Percentiles rank a stretch among this genome's conserved stretches.
Conservation (phyloP, 2,113 vertebrate genomes). For the Etheostoma cragini region DNA sequence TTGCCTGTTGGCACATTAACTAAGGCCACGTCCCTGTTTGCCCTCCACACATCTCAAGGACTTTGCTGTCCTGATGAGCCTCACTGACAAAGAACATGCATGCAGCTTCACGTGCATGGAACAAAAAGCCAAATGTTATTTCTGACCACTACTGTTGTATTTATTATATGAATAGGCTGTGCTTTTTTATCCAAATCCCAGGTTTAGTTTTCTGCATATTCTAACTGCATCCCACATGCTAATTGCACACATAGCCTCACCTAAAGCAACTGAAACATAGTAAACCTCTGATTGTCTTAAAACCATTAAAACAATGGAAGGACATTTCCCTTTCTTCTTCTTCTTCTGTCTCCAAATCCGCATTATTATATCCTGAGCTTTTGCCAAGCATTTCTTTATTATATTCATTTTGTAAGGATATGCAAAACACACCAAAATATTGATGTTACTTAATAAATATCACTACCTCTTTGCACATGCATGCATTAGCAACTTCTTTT, state of each 20-base stretch:
- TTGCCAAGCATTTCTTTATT: slow-evolving; percentile 38
- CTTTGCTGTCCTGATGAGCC: slow-evolving; percentile 48
- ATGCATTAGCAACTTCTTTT: slow-evolving; percentile 19
- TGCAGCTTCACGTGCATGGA: slow-evolving; percentile 21
- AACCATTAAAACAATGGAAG: slow-evolving; percentile 45
- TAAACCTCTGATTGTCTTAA: slow-evolving; percentile 42
- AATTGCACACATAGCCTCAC: neutral
- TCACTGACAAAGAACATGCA: slow-evolving; percentile 46
- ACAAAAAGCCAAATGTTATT: slow-evolving; percentile 41
- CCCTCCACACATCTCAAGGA: slow-evolving; percentile 71
- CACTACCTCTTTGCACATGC: neutral
- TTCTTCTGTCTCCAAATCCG: slow-evolving; percentile 45
- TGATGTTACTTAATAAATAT: slow-evolving; percentile 31
- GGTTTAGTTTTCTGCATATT: slow-evolving; percentile 38
- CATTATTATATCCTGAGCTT: slow-evolving; percentile 53
- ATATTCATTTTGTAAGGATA: slow-evolving; percentile 33
- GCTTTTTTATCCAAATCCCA: slow-evolving; percentile 27
- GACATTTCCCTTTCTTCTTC: slow-evolving; percentile 53
- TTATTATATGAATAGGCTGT: slow-evolving; percentile 15
- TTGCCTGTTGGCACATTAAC: slow-evolving; percentile 70
- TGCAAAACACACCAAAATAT: slow-evolving; percentile 42
- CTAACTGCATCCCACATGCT: neutral
- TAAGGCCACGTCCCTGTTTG: slow-evolving; percentile 62
- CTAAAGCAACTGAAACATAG: slow-evolving; percentile 33
- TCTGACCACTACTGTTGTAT: neutral